Conservation (phyloP, 2,888 invertebrate species). For the Cataglyphis altisquamis region DNA sequence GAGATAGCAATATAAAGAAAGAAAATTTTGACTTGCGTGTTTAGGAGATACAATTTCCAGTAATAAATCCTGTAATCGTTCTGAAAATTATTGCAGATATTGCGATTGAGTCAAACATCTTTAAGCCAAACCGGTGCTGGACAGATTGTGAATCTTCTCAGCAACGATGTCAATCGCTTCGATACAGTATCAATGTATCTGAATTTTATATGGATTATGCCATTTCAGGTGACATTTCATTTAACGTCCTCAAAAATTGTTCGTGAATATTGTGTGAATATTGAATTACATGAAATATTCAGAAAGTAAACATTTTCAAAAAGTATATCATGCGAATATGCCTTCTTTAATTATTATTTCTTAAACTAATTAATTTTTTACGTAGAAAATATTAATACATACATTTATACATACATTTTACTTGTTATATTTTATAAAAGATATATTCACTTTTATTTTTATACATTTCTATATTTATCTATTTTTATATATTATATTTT, state of each 20-base stretch:
- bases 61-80: slow-evolving; percentile 1
- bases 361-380: background rate
- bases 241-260: background rate
- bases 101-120: slow-evolving; percentile 90
- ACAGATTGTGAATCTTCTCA: slow-evolving; percentile 96
- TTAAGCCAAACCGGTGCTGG: slow-evolving; percentile 92
- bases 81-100: slow-evolving; percentile 49
- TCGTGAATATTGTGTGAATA: background rate
- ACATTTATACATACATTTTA: background rate
- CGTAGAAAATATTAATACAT: background rate
- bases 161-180: slow-evolving; percentile 97
- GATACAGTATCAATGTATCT: slow-evolving; percentile 94
- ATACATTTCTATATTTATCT: background rate
- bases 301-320: background rate
- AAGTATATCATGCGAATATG: background rate
- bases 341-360: background rate
- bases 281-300: background rate
- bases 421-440: background rate
- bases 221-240: slow-evolving; percentile 88
- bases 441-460: background rate
- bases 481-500: background rate
- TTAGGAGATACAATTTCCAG: slow-evolving; percentile 1
- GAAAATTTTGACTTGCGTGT: background rate
- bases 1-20: background rate
- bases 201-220: slow-evolving; percentile 96